These are phyloP conservation scores for Rhaphigaster nebulosa DNA, from an alignment of 2,888 invertebrate genomes.

Conservation along the genomic window DNA sequence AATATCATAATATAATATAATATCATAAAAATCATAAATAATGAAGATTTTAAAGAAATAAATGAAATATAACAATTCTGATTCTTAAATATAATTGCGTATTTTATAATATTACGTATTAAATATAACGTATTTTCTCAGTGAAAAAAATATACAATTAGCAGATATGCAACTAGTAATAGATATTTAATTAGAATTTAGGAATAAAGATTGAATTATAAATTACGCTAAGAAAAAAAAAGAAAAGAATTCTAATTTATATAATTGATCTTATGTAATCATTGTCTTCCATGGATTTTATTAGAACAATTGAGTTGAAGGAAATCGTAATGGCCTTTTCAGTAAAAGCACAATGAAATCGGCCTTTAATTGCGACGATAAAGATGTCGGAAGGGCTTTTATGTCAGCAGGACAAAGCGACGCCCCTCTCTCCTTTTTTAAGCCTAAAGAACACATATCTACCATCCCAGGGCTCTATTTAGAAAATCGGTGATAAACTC, in stretches of 20 bases:
- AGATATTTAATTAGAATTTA: too few species aligned
- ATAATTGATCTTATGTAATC: neutral
- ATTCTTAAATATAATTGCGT: too few species aligned
- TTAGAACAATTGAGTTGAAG: conserved; percentile 1
- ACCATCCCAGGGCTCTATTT: neutral
- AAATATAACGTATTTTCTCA: too few species aligned
- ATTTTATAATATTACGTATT: too few species aligned
- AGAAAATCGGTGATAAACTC: neutral
- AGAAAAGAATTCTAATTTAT: too few species aligned
- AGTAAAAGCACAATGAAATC: conserved; percentile 15
- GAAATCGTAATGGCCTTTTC: conserved; percentile 28
- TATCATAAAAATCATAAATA: too few species aligned
- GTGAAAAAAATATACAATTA: too few species aligned
- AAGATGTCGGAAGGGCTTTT: conserved; percentile 20
- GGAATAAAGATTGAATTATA: neutral
- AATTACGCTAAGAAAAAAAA: too few species aligned
- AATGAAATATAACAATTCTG: too few species aligned
- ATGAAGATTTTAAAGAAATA: too few species aligned
- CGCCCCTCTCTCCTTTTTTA: neutral
- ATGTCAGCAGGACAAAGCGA: neutral
- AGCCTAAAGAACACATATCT: neutral
- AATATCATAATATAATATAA: too few species aligned
- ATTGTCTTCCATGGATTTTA: neutral
- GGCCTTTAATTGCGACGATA: neutral
- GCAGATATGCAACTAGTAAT: too few species aligned